Evolutionary conservation across 2,797 vertebrate genomes (phyloP).

Genomic region (Pampus argenteus): DNA sequence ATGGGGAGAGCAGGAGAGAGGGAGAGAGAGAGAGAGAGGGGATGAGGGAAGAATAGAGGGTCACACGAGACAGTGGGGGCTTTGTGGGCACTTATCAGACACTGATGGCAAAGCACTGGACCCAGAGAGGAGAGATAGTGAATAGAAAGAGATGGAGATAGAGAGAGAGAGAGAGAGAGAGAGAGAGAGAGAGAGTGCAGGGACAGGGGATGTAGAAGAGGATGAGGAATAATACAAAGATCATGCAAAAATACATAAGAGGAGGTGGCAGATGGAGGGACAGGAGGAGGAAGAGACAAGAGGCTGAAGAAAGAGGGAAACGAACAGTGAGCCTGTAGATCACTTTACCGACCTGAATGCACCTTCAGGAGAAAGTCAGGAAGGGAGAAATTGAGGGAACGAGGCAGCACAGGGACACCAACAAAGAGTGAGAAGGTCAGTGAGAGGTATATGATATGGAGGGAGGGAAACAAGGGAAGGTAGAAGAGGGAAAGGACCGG

Average conservation of each 20-base stretch:
- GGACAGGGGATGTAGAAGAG: constrained; percentile 33
- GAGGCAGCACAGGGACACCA: constrained; percentile 75
- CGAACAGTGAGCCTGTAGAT: constrained; percentile 50
- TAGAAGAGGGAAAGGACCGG: constrained; percentile 43
- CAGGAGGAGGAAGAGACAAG: constrained; percentile 14
- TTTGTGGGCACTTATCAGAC: constrained; percentile 94
- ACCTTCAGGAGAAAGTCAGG: constrained; percentile 51
- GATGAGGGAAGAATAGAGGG: constrained; percentile 71
- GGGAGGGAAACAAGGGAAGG: constrained; percentile 80
- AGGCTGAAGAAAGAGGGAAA: constrained; percentile 4
- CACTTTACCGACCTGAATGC: constrained; percentile 71
- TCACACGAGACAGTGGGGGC: constrained; percentile 88
- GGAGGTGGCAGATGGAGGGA: background rate
- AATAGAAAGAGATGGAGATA: constrained; percentile 69
- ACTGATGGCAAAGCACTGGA: constrained; percentile 73
- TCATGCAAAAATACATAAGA: constrained; percentile 43
- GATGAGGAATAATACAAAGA: constrained; percentile 38
- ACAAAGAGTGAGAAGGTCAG: constrained; percentile 81
- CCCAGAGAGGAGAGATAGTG: constrained; percentile 64
- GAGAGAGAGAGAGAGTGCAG: too few relatives aligned
- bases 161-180: too few relatives aligned
- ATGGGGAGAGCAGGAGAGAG: constrained; percentile 66
- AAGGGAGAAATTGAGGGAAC: constrained; percentile 34
- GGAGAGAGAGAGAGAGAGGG: constrained; percentile 50
- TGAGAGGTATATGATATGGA: constrained; percentile 80